These are phyloP conservation scores for Melieria omissa DNA, from an alignment of 2,888 invertebrate species.

Conservation along the genomic window DNA sequence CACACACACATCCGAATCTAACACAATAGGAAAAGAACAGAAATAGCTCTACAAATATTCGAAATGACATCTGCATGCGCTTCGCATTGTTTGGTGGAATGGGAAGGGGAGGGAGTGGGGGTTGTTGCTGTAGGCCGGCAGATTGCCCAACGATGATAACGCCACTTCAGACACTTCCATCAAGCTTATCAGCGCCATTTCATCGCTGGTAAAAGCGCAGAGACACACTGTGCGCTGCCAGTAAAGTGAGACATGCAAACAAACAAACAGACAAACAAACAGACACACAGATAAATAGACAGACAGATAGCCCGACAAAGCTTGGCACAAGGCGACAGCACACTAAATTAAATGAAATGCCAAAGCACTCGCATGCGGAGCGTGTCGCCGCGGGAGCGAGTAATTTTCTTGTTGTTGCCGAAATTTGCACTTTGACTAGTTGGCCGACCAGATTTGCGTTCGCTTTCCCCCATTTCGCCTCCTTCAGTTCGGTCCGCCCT, in stretches of 20 bases:
- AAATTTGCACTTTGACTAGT: too few species aligned
- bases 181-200: slow-evolving; percentile 24
- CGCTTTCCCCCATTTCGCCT: not conserved
- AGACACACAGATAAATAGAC: not conserved
- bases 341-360: slow-evolving; percentile 19
- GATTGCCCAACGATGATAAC: slow-evolving; percentile 44
- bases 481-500: not conserved
- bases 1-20: too few species aligned
- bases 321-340: not conserved
- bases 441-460: not conserved
- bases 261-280: not conserved
- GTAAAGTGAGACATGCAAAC: too few species aligned
- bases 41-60: too few species aligned
- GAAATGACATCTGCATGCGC: not conserved
- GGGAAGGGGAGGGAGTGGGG: too few species aligned
- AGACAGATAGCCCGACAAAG: not conserved
- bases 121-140: slow-evolving; percentile 28
- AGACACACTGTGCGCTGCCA: too few species aligned
- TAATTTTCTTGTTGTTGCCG: too few species aligned
- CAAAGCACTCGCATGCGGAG: not conserved
- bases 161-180: slow-evolving; percentile 27
- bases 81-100: not conserved
- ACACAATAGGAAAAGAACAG: too few species aligned
- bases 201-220: slow-evolving; percentile 1
- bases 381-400: not conserved